Percentiles rank a stretch among this genome's conserved stretches.
Conservation (phyloP, 1,140 invertebrate genomes). For the Cherax destructor region DNA sequence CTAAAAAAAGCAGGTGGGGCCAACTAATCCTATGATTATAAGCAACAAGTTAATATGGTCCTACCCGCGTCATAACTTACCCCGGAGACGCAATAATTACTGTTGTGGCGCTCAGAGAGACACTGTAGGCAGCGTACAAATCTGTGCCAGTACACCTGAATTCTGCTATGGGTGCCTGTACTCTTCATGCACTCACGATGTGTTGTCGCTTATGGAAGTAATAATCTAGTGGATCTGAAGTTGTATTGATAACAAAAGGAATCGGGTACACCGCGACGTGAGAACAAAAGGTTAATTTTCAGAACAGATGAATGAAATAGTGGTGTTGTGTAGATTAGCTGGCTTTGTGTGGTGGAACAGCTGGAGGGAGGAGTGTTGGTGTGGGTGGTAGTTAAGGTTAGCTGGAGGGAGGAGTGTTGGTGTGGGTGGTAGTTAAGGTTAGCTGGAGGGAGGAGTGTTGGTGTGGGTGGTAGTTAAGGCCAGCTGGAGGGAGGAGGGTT, state of each 20-base stretch:
- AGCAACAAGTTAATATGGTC: slow-evolving; percentile 20
- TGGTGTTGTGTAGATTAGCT: too few species aligned
- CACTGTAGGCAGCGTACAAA: not conserved
- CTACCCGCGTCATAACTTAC: not conserved
- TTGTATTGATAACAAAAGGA: not conserved
- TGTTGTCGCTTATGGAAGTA: not conserved
- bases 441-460: not conserved
- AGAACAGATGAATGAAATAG: not conserved
- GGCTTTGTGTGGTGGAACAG: not conserved
- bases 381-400: not conserved
- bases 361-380: not conserved
- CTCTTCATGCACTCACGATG: not conserved
- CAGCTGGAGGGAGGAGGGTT: not conserved
- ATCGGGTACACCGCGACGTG: not conserved
- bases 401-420: not conserved
- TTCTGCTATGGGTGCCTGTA: not conserved
- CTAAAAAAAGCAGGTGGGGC: not conserved
- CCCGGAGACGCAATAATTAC: not conserved
- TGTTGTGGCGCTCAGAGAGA: not conserved
- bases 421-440: not conserved
- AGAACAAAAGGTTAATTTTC: not conserved
- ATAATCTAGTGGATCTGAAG: not conserved
- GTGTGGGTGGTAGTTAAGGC: not conserved
- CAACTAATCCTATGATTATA: not conserved
- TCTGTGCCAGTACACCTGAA: not conserved